phyloP scores from a whole-genome alignment of 1,140 invertebrate genomes.

The Aporrectodea caliginosa region DNA sequence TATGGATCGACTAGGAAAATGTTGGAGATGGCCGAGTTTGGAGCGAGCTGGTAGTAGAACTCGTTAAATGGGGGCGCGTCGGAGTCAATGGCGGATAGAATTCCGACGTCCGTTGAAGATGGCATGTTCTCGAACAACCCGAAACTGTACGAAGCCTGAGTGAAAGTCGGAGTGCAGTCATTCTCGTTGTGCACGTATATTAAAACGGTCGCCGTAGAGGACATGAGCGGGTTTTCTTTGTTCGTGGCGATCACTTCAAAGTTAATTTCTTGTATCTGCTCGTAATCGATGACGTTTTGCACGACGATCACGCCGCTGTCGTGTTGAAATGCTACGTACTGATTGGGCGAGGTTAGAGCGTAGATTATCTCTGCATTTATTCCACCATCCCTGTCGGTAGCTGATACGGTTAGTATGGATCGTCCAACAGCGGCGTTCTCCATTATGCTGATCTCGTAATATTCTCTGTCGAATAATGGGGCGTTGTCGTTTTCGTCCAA shows the following conservation, averaged over 20 bases:
- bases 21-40: neutral
- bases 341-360: neutral
- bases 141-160: constrained; percentile 23
- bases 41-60: constrained; percentile 17
- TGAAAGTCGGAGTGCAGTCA: constrained; percentile 19
- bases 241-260: constrained; percentile 23
- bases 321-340: neutral
- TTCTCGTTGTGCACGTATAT: constrained; percentile 17
- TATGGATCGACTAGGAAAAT: constrained; percentile 18
- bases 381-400: constrained; percentile 46
- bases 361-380: neutral
- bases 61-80: constrained; percentile 20
- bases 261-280: constrained; percentile 8
- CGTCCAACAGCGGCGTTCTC: constrained; percentile 89
- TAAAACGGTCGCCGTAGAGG: neutral
- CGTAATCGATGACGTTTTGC: constrained; percentile 21
- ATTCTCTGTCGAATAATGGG: constrained; percentile 80
- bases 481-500: constrained; percentile 91
- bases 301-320: constrained; percentile 14
- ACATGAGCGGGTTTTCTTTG: neutral
- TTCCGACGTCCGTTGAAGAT: constrained; percentile 5
- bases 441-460: constrained; percentile 79
- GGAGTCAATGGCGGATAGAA: constrained; percentile 8
- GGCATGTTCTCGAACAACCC: constrained; percentile 18
- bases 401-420: constrained; percentile 76